Base-by-base conservation (phyloP, 2,888 invertebrate genomes). In the Choreutis nemorana region DNA sequence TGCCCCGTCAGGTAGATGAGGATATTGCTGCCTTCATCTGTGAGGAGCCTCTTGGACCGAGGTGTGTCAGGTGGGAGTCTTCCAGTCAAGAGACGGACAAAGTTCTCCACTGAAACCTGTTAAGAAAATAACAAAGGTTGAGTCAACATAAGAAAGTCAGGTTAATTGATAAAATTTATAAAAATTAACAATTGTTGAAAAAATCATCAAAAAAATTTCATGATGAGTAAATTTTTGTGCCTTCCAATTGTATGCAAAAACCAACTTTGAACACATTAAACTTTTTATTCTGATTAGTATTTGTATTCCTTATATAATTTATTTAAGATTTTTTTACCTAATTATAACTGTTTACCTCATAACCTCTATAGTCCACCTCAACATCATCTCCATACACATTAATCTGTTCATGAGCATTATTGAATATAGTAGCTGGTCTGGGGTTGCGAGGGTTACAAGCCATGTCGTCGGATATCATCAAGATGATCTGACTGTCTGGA, bases 381-480 rank as follows among this genome's bases (percentile, higher is more conserved):
- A 99, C 97, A 81, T 99, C 98, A 70, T 97, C 96, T 23, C 98
- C 98, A 63, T 99, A 99, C 1, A 99, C 96, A 79, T 99, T 98
- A 29, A 97, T 96, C 55, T 97, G 94, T 59, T 98, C 94, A 64
- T 96, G 92, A 10, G 95, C 95, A 71, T 98, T 97, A 61, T 99
- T 99, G 63, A 94, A 99, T 8, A 99, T 97, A 2, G 97, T 96
- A 0, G 95, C 98, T 3, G 99, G 98, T 8, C 95, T 83, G 0
- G 99, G 98, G 75, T 99, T 99, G 38, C 99, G 81, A 0, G 97
- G 89, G 77, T 99, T 99, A 56, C 99, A 99, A 0, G 99, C 98
- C 96, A 99, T 98, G 57, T 99, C 98, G 68, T 99, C 99, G 2
- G 99, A 98, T 40, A 99, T 89, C 99, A 99, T 99, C 31, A 99